Evolutionary conservation across 2,888 invertebrate species (phyloP).

Genomic region (Zelleria hepariella): DNA sequence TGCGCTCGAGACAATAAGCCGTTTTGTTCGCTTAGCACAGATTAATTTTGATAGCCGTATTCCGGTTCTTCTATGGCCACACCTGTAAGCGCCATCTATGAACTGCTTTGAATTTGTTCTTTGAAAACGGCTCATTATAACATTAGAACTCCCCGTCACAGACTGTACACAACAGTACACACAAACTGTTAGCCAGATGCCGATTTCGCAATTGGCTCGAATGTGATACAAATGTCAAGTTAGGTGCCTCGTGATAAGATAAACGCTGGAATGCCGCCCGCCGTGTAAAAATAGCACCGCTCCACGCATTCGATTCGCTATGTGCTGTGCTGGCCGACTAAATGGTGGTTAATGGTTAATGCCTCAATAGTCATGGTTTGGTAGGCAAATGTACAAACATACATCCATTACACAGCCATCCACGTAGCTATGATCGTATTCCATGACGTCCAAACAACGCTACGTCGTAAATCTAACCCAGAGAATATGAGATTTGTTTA

Average conservation of each 20-base stretch:
- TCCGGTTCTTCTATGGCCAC: too few species aligned
- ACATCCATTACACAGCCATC: too few species aligned
- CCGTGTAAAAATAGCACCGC: not conserved
- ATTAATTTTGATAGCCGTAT: too few species aligned
- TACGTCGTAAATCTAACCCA: too few species aligned
- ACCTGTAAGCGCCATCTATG: too few species aligned
- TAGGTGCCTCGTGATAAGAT: slow-evolving; percentile 3
- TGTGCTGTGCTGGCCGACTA: not conserved
- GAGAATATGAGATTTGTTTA: too few species aligned
- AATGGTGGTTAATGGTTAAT: not conserved
- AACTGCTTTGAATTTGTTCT: not conserved
- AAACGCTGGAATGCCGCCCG: not conserved
- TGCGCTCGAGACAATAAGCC: too few species aligned
- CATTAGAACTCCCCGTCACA: not conserved
- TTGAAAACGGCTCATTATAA: not conserved
- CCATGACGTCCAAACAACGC: too few species aligned
- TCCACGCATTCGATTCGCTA: not conserved
- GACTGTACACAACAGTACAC: not conserved
- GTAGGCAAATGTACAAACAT: not conserved
- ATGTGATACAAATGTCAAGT: not conserved
- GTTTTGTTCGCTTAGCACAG: too few species aligned
- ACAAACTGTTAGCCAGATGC: not conserved
- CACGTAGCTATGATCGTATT: too few species aligned
- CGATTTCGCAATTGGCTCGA: slow-evolving; percentile 1
- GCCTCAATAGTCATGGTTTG: not conserved